phyloP scores from a whole-genome alignment of 2,113 vertebrate genomes.

The Nothobranchius kuhntae region DNA sequence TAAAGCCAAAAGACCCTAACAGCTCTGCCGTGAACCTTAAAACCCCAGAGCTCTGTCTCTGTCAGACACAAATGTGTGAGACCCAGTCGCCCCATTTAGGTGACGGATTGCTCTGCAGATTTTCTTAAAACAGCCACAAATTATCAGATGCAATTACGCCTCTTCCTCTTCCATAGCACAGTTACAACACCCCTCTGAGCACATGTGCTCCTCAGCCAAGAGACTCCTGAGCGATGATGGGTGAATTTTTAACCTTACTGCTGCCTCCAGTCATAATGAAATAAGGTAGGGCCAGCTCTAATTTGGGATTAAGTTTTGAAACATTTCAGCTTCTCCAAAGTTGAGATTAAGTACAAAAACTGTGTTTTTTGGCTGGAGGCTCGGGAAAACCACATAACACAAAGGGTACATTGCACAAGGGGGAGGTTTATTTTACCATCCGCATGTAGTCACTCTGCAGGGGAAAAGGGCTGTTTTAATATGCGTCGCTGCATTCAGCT shows the following conservation, averaged over 20 bases:
- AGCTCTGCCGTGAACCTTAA: conserved; percentile 57
- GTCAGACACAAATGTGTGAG: conserved; percentile 40
- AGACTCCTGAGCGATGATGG: conserved; percentile 46
- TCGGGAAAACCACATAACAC: conserved; percentile 17
- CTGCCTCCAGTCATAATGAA: conserved; percentile 49
- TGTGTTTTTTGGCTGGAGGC: conserved; percentile 16
- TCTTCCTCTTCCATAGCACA: conserved; percentile 19
- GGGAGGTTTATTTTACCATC: conserved; percentile 1
- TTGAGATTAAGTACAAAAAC: conserved; percentile 27
- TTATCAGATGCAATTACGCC: conserved; percentile 74
- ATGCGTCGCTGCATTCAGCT: too few species aligned
- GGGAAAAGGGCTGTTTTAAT: too few species aligned
- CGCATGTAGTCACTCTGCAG: background rate
- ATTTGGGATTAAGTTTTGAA: conserved; percentile 49
- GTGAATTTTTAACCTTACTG: conserved; percentile 33
- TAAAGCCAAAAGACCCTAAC: conserved; percentile 40
- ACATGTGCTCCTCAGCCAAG: conserved; percentile 25
- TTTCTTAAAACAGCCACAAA: conserved; percentile 73
- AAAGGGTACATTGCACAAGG: conserved; percentile 22
- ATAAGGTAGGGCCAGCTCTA: conserved; percentile 1
- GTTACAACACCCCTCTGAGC: conserved; percentile 58
- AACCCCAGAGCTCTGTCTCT: conserved; percentile 42
- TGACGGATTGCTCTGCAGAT: conserved; percentile 75
- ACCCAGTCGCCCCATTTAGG: conserved; percentile 54
- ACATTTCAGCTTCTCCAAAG: conserved; percentile 19